Conservation (phyloP, 2,888 invertebrate genomes). For the Lampropteryx suffumata region DNA sequence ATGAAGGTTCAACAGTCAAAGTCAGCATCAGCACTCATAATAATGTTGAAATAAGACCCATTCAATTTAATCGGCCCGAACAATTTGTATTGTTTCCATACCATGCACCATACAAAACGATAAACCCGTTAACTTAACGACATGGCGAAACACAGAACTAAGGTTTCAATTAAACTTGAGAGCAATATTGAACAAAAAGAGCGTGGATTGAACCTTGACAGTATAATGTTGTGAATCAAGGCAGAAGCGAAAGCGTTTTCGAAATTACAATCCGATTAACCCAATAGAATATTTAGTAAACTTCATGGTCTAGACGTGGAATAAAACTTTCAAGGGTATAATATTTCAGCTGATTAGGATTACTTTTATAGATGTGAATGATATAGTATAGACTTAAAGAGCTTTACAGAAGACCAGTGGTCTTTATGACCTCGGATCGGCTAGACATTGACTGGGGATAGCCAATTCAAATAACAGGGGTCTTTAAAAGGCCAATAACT, state of each 20-base stretch:
- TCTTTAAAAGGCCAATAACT: no score
- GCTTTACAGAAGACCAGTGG: no score
- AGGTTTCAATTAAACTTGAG: conserved; percentile 22
- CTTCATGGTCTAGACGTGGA: no score
- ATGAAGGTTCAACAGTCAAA: neutral
- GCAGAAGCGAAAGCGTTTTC: conserved; percentile 7
- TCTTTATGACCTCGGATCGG: no score
- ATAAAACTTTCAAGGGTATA: no score
- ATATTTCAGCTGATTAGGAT: no score
- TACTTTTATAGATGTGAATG: no score
- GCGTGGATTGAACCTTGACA: conserved; percentile 20
- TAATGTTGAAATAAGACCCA: conserved; percentile 20
- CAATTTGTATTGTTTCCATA: conserved; percentile 24
- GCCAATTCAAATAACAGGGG: no score
- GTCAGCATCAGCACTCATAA: neutral
- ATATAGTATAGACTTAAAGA: no score
- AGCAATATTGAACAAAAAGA: conserved; percentile 18
- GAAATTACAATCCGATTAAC: no score
- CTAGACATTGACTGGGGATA: no score
- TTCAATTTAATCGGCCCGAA: conserved; percentile 15
- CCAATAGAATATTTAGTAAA: no score
- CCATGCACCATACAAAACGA: conserved; percentile 19
- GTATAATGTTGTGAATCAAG: conserved; percentile 8
- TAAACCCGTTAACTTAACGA: conserved; percentile 14
- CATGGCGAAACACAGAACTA: conserved; percentile 16